A percentile compares a stretch with the other conserved stretches of the same genome.
phyloP scores from a whole-genome alignment of 2,888 invertebrate species.

The Parnassius mnemosyne region DNA sequence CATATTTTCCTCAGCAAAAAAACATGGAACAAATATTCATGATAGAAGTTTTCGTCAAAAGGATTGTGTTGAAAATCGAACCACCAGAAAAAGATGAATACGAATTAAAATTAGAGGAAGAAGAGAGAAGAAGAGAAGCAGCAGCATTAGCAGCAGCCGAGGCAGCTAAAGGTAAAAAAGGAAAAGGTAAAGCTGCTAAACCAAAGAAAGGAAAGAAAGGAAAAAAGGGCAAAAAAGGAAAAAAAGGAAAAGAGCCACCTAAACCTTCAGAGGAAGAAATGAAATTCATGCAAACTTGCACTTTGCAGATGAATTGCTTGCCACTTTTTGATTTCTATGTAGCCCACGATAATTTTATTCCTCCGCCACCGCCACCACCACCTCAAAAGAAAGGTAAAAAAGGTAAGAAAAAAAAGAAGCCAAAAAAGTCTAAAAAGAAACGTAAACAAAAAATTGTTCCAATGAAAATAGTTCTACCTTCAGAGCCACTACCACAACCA shows the following conservation, averaged over 20 bases:
- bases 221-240: slow-evolving; percentile 62
- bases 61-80: slow-evolving; percentile 65
- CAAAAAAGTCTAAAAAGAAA: slow-evolving; percentile 47
- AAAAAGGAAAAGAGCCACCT: slow-evolving; percentile 64
- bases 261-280: slow-evolving; percentile 71
- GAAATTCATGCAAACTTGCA: slow-evolving; percentile 72
- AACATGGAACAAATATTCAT: slow-evolving; percentile 74
- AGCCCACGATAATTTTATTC: slow-evolving; percentile 72
- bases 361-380: slow-evolving; percentile 67
- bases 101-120: slow-evolving; percentile 63
- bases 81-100: slow-evolving; percentile 70
- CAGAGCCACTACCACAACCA: slow-evolving; percentile 71
- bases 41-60: slow-evolving; percentile 72
- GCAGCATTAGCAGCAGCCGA: slow-evolving; percentile 57
- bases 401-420: slow-evolving; percentile 38
- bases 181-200: slow-evolving; percentile 34
- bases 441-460: slow-evolving; percentile 32
- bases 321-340: slow-evolving; percentile 71
- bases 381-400: slow-evolving; percentile 52
- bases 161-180: slow-evolving; percentile 43
- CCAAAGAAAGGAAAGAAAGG: slow-evolving; percentile 42
- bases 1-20: no score
- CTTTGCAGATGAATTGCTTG: slow-evolving; percentile 67
- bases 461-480: slow-evolving; percentile 56
- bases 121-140: slow-evolving; percentile 55